Evolutionary conservation across 2,797 vertebrate genomes (phyloP).

Genomic region (Sebastes goodei): DNA sequence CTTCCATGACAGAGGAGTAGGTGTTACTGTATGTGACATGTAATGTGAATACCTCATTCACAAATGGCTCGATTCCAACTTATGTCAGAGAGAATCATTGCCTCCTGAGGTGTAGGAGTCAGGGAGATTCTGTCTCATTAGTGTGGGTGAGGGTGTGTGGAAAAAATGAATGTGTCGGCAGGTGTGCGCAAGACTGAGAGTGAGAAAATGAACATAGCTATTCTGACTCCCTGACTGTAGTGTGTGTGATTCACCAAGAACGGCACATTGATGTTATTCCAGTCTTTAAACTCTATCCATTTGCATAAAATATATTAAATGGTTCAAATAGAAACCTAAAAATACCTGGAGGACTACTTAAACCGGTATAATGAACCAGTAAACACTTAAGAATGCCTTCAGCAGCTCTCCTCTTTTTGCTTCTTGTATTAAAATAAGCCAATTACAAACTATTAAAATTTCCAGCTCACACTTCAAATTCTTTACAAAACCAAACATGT

Average conservation of each 20-base stretch:
- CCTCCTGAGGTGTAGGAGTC: background rate
- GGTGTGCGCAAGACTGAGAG: background rate
- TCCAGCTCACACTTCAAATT: background rate
- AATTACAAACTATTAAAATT: background rate
- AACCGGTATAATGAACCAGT: background rate
- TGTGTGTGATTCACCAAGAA: conserved; percentile 23
- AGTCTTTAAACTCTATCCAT: background rate
- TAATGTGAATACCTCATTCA: conserved; percentile 8
- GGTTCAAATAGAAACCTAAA: conserved; percentile 6
- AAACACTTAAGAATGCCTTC: background rate
- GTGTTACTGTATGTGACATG: background rate
- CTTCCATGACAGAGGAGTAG: conserved; percentile 1
- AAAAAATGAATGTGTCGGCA: background rate
- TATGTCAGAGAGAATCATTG: background rate
- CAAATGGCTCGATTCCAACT: background rate
- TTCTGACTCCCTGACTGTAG: background rate
- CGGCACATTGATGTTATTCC: background rate
- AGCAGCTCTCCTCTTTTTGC: background rate
- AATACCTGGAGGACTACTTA: background rate
- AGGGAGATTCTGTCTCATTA: conserved; percentile 12
- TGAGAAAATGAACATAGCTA: background rate
- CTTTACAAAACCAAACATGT: background rate
- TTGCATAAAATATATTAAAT: background rate
- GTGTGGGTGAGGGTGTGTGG: background rate
- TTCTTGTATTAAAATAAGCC: background rate